These are phyloP conservation scores for Ptychobarbus kaznakovi DNA, from an alignment of 2,797 vertebrate genomes.

Conservation along the genomic window DNA sequence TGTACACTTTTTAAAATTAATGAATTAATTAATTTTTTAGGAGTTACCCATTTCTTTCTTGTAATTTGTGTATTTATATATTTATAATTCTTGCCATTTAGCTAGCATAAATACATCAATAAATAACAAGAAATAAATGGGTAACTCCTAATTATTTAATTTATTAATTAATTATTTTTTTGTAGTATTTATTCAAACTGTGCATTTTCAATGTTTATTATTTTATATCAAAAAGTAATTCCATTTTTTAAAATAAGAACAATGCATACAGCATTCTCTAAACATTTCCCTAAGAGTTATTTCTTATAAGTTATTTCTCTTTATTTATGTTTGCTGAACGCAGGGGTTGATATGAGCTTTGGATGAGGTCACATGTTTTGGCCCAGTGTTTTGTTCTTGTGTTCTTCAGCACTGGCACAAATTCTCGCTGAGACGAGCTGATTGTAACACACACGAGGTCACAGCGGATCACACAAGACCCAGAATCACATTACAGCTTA, in stretches of 20 bases:
- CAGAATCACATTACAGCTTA: conserved; percentile 77
- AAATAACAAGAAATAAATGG: neutral
- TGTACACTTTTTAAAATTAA: too few species aligned
- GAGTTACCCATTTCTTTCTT: too few species aligned
- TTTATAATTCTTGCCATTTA: neutral
- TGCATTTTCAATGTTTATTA: neutral
- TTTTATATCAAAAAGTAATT: neutral
- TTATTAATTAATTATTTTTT: too few species aligned
- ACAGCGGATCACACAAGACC: conserved; percentile 72
- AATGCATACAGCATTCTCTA: neutral
- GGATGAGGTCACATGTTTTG: conserved; percentile 7
- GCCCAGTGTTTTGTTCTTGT: conserved; percentile 8
- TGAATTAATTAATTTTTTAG: too few species aligned
- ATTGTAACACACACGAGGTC: conserved; percentile 72
- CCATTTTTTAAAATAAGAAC: neutral
- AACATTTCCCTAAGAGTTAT: too few species aligned
- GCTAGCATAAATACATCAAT: neutral
- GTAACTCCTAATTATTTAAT: too few species aligned
- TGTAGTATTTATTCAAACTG: neutral
- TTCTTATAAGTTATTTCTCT: neutral
- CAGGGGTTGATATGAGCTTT: neutral
- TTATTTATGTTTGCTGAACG: neutral
- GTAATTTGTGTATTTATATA: neutral
- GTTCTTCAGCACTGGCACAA: conserved; percentile 63
- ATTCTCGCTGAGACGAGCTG: conserved; percentile 73